Evolutionary conservation across 2,888 invertebrate genomes (phyloP), one percentile per base, ranked within the genome.

Genomic region (Zygaena filipendulae): DNA sequence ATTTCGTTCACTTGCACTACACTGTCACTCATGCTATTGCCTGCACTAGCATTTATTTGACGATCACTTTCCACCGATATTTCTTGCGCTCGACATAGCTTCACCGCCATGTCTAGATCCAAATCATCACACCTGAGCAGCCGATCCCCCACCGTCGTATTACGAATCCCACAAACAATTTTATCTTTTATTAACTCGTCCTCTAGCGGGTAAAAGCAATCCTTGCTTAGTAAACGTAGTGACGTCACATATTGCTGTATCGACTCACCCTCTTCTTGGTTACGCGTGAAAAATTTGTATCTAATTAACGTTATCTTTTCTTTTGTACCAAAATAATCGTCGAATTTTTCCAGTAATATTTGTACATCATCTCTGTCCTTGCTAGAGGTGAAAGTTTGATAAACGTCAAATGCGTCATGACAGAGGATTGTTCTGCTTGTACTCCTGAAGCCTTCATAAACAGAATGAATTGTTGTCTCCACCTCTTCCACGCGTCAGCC

Each of bases 381-480:
- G n/a, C n/a, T n/a, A 13, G 22, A 33, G 7, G 18, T 29, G n/a
- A 33, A 33, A 6, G 29, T 33, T 8, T 12, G 16, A 16, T 19
- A 26, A 6, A 29, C 10, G 22, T 22, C 4, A 11, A 10, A 22
- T n/a, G 6, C 22, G 10, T 22, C 22, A 9, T 13, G 10, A 12
- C 11, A 7, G 7, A 16, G n/a, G n/a, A n/a, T n/a, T n/a, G n/a
- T n/a, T n/a, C 16, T 11, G 23, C 23, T 23, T 23, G 23, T 8
- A 12, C 23, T 3, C 34, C 39, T 3, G 39, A 37, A 3, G 39
- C 39, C 8, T 39, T 39, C 6, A 36, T 2, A 21, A 40, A 40
- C 10, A 38, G 24, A 8, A 21, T 8, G 19, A 40, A 38, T 14
- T 32, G 36, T 7, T 27, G 19, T 12, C 19, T 14, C 38, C 38